Evolutionary conservation across 2,797 vertebrate species (phyloP).

Genomic region (Xenops minutus): DNA sequence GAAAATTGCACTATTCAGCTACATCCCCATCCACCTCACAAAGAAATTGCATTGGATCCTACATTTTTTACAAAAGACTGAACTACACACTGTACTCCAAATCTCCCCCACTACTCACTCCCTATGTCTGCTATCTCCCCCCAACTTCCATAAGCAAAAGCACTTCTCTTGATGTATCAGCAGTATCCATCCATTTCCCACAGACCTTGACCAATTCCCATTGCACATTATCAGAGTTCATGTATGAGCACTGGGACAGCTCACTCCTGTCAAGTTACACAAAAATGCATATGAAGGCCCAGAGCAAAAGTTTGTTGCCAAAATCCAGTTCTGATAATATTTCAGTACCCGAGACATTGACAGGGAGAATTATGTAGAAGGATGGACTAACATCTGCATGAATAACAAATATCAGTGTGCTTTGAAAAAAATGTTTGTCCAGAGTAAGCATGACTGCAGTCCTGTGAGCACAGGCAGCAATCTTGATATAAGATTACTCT

Average conservation of each 20-base stretch:
- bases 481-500: not conserved
- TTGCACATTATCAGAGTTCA: accelerated
- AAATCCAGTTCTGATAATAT: not conserved
- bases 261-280: not conserved
- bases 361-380: not conserved
- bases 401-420: not conserved
- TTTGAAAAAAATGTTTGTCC: not conserved
- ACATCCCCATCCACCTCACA: not conserved
- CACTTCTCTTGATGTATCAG: not conserved
- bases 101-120: not conserved
- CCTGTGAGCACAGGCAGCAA: not conserved
- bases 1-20: not conserved
- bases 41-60: not conserved
- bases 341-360: not conserved
- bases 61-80: not conserved
- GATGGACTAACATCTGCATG: not conserved
- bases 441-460: not conserved
- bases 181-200: not conserved
- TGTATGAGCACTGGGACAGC: not conserved
- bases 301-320: not conserved
- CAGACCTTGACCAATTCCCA: not conserved
- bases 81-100: not conserved
- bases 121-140: not conserved
- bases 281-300: not conserved
- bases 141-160: not conserved